These are phyloP conservation scores for Pelecanus crispus DNA, from an alignment of 2,113 vertebrate genomes.

Conservation along the genomic window DNA sequence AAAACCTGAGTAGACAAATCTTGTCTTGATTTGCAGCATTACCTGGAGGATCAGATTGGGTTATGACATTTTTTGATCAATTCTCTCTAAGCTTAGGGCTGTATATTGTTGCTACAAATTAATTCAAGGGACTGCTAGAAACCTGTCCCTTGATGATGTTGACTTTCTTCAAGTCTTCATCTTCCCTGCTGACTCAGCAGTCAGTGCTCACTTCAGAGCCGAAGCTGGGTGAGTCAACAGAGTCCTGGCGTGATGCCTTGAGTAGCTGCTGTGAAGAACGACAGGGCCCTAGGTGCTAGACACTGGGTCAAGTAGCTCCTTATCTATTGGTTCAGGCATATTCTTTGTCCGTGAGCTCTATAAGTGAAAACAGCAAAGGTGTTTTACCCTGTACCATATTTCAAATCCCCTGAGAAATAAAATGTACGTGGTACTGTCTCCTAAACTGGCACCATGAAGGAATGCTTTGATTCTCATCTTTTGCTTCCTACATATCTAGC, in stretches of 20 bases:
- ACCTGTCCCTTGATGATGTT: neutral
- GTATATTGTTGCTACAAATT: neutral
- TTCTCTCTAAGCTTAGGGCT: neutral
- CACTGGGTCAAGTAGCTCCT: neutral
- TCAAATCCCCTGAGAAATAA: neutral
- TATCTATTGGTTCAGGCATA: neutral
- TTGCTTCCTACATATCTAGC: neutral
- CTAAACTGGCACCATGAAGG: neutral
- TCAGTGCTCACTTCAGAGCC: neutral
- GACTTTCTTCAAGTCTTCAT: neutral
- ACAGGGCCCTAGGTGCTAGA: neutral
- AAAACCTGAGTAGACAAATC: neutral
- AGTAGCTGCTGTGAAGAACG: neutral
- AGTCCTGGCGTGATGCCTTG: neutral
- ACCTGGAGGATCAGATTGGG: neutral
- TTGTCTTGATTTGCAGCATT: neutral
- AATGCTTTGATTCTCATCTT: neutral
- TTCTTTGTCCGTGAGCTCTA: neutral
- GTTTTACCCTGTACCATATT: neutral
- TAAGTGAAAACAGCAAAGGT: neutral
- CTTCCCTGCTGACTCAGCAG: neutral
- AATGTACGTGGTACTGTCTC: neutral
- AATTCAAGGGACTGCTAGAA: neutral
- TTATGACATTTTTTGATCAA: neutral
- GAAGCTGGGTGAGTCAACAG: neutral